A percentile compares a stretch with the other conserved stretches of the same genome.
phyloP scores from a whole-genome alignment of 1,140 invertebrate genomes.

The Drosophila pectinifera region DNA sequence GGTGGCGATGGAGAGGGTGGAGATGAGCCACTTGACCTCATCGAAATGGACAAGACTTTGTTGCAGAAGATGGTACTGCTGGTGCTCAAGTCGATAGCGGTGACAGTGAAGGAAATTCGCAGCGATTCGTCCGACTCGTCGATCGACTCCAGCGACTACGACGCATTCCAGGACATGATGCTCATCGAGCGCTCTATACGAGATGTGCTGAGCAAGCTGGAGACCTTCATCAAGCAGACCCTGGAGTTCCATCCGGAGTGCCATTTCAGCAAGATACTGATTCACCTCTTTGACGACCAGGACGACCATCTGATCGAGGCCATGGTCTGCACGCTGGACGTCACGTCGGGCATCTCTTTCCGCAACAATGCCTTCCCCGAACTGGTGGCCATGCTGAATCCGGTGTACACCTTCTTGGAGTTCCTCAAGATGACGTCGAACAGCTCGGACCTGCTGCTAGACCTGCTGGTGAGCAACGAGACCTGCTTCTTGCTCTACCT shows the following conservation, averaged over 20 bases:
- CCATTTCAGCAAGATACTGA: slow-evolving; percentile 93
- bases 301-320: slow-evolving; percentile 96
- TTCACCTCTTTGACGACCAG: slow-evolving; percentile 95
- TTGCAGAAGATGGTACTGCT: slow-evolving; percentile 93
- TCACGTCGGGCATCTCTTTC: slow-evolving; percentile 93
- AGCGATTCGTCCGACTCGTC: slow-evolving; percentile 93
- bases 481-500: slow-evolving; percentile 96
- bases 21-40: slow-evolving; percentile 56
- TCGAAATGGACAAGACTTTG: slow-evolving; percentile 88
- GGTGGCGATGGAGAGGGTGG: slow-evolving; percentile 55
- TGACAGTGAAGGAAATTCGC: slow-evolving; percentile 94
- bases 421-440: slow-evolving; percentile 93
- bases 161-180: slow-evolving; percentile 95
- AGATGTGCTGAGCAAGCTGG: slow-evolving; percentile 92
- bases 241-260: slow-evolving; percentile 95
- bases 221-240: slow-evolving; percentile 92
- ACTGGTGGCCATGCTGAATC: slow-evolving; percentile 92
- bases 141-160: slow-evolving; percentile 92
- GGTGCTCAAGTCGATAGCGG: slow-evolving; percentile 94
- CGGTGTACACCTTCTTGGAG: slow-evolving; percentile 92
- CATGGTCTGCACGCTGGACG: slow-evolving; percentile 96
- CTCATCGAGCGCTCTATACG: slow-evolving; percentile 93
- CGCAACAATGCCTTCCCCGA: slow-evolving; percentile 91
- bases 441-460: slow-evolving; percentile 92
- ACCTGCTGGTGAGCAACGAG: slow-evolving; percentile 95